Conservation (phyloP, 2,888 invertebrate genomes). For the Andrena fulva region DNA sequence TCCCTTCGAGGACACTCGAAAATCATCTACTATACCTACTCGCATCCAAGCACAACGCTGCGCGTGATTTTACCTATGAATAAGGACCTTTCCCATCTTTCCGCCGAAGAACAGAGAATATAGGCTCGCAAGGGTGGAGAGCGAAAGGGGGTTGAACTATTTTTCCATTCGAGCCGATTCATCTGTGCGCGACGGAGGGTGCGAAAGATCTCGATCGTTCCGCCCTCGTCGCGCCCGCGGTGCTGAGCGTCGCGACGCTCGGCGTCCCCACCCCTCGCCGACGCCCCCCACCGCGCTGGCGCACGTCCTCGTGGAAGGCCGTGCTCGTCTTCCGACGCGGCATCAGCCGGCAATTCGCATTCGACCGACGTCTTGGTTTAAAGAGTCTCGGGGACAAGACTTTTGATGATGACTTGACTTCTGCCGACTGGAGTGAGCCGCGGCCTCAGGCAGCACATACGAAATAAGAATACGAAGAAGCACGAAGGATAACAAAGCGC, state of each 20-base stretch:
- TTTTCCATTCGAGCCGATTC: constrained; percentile 18
- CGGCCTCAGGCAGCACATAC: constrained; percentile 75
- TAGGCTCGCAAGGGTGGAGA: background rate
- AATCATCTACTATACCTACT: background rate
- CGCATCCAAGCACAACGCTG: too few species aligned
- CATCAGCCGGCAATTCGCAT: constrained; percentile 90
- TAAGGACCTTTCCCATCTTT: too few species aligned
- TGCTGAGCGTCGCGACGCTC: constrained; percentile 71
- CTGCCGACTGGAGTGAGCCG: constrained; percentile 88
- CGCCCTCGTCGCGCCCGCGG: constrained; percentile 20
- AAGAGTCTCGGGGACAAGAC: constrained; percentile 85
- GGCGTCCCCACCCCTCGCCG: constrained; percentile 68
- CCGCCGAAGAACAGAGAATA: too few species aligned
- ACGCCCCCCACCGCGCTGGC: constrained; percentile 42
- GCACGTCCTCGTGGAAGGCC: constrained; percentile 69
- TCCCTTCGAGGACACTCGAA: background rate
- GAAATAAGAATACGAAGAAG: constrained; percentile 58
- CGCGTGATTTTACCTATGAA: too few species aligned
- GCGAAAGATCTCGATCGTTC: constrained; percentile 41
- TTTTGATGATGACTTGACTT: constrained; percentile 92
- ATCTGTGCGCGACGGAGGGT: constrained; percentile 22
- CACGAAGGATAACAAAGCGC: constrained; percentile 15
- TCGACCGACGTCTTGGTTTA: constrained; percentile 96
- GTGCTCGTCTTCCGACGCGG: constrained; percentile 70
- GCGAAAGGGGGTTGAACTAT: background rate